Base-by-base conservation (phyloP, 2,888 invertebrate genomes). In the Chironomus riparius region DNA sequence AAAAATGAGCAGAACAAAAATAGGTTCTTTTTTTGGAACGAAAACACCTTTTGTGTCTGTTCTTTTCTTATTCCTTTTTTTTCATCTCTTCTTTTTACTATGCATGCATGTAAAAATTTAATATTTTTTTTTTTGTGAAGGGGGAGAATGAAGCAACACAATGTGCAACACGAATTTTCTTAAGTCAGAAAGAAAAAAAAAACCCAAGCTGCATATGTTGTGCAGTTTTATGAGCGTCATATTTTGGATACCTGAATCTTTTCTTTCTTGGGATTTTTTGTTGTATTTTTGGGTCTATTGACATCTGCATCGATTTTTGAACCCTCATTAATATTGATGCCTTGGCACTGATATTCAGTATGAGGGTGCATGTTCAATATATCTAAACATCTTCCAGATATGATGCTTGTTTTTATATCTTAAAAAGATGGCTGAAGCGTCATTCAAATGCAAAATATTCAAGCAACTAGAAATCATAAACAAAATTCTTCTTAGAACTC, bases 231-330 rank as follows among this genome's bases (percentile, higher is more conserved):
- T 28, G 47, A 70, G 47, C 47, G 13, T 24, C 38, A 68, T 70
- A n/a, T 61, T 56, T 22, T 50, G 47, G 50, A 71, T 73, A 73
- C 72, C 72, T 73, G 72, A 22, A 73, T 24, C 62, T 38, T 68
- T 5, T 68, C 10, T 24, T 68, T 18, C 15, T 65, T 2, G 24
- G 65, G 47, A 47, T 38, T 38, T 38, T 68, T 15, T 68, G 6
- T 28, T n/a, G 13, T 18, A 38, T 48, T 15, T 73, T 65, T 15
- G 62, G n/a, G 50, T 56, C 24, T 47, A 74, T 74, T 74, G 74
- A 74, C 74, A 74, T 74, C 74, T 74, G 74, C 74, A 68, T 74
- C 68, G 74, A 74, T 74, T 62, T 61, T 18, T n/a, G 38, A 72
- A 48, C 62, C 38, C 62, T 38, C 15, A 47, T 48, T 47, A 38